Conservation (phyloP, 2,113 vertebrate species). For the Sinocyclocheilus anshuiensis region DNA sequence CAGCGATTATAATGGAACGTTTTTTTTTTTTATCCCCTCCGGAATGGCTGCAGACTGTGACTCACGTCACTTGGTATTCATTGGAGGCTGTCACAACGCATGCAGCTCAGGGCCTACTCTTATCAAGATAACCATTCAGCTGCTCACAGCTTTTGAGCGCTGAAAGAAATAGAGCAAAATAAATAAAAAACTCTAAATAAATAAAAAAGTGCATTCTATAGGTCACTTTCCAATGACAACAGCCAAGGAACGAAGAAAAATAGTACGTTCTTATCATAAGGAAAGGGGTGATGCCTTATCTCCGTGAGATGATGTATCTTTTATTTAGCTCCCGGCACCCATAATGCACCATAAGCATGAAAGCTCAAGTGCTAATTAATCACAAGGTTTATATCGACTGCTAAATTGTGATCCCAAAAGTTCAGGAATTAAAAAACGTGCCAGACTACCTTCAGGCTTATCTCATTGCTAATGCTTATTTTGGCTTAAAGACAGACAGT, state of each 20-base stretch:
- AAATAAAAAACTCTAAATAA: constrained; percentile 43
- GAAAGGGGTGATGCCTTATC: constrained; percentile 31
- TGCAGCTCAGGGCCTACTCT: constrained; percentile 52
- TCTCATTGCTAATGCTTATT: constrained; percentile 41
- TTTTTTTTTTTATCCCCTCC: constrained; percentile 25
- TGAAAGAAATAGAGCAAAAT: constrained; percentile 31
- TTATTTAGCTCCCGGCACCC: constrained; percentile 6
- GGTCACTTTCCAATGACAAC: constrained; percentile 51
- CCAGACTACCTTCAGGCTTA: constrained; percentile 36
- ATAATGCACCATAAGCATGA: constrained; percentile 33
- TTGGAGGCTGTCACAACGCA: constrained; percentile 56
- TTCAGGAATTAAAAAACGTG: constrained; percentile 23
- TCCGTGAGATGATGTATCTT: not conserved
- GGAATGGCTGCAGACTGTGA: constrained; percentile 37
- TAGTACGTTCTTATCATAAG: constrained; percentile 27
- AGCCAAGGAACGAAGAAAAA: constrained; percentile 39
- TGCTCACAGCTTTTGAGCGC: constrained; percentile 12
- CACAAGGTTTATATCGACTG: constrained; percentile 26
- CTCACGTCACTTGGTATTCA: constrained; percentile 63
- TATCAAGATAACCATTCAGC: constrained; percentile 59
- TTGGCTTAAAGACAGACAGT: constrained; percentile 6
- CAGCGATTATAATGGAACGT: constrained; percentile 52
- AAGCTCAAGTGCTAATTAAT: constrained; percentile 41
- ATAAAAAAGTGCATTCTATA: constrained; percentile 33
- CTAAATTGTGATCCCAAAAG: constrained; percentile 25